Percentiles rank a stretch among this genome's conserved stretches.
Evolutionary conservation across 2,113 vertebrate species (phyloP).

Genomic region (Laticauda laticaudata): DNA sequence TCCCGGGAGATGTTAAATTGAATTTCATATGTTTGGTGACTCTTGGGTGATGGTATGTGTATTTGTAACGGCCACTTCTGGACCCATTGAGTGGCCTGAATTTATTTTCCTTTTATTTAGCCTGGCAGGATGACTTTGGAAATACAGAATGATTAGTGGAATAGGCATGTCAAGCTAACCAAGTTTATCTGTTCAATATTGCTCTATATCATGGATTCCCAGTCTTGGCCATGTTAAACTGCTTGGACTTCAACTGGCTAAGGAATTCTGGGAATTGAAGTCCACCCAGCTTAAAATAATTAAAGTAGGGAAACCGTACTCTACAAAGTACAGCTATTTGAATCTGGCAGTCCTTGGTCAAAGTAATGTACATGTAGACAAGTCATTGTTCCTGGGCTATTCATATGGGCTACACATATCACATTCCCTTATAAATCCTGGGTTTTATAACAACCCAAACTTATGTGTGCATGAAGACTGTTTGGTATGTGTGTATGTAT

Average conservation of each 20-base stretch:
- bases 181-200: not conserved
- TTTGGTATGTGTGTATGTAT: not conserved
- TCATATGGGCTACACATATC: not conserved
- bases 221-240: not conserved
- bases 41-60: not conserved
- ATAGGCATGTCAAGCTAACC: not conserved
- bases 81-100: not conserved
- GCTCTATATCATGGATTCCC: not conserved
- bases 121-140: not conserved
- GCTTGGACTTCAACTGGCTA: not conserved
- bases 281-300: not conserved
- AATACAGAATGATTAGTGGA: not conserved
- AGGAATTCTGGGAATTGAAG: not conserved
- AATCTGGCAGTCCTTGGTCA: not conserved
- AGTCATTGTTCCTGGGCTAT: not conserved
- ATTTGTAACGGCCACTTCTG: not conserved
- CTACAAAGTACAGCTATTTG: not conserved
- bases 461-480: not conserved
- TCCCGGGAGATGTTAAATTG: constrained; percentile 45
- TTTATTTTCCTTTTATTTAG: not conserved
- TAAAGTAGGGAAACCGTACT: not conserved
- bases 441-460: not conserved
- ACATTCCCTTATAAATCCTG: not conserved
- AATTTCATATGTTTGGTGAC: not conserved
- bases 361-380: not conserved